Percentiles rank a stretch among this genome's conserved stretches.
These are phyloP conservation scores for Drosophila picticornis DNA, from an alignment of 2,888 invertebrate species.

Conservation along the genomic window DNA sequence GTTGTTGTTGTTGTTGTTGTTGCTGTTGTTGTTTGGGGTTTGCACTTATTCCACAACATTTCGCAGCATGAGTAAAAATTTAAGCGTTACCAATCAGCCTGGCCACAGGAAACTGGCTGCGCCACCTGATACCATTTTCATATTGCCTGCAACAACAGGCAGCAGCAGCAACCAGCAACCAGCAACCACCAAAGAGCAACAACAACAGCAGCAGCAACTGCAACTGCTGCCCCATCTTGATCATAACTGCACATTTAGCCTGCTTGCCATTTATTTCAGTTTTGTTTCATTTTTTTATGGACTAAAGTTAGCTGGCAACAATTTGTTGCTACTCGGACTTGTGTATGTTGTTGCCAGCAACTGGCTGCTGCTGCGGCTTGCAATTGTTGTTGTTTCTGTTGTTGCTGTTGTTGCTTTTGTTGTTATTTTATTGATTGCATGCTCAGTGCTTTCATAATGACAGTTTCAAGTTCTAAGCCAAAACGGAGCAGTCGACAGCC, in stretches of 20 bases:
- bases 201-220: constrained; percentile 24
- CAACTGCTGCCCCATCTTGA: constrained; percentile 60
- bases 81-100: constrained; percentile 73
- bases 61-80: constrained; percentile 61
- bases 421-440: constrained; percentile 75
- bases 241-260: constrained; percentile 79
- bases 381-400: constrained; percentile 27
- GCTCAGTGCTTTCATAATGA: constrained; percentile 80
- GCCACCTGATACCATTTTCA: constrained; percentile 79
- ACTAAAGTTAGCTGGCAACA: constrained; percentile 48
- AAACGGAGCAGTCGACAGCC: constrained; percentile 56
- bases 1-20: constrained; percentile 28
- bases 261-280: constrained; percentile 70
- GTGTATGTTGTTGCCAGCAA: constrained; percentile 15
- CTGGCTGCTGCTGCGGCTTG: constrained; percentile 15
- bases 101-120: constrained; percentile 56
- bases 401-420: constrained; percentile 26
- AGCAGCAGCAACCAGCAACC: constrained; percentile 35
- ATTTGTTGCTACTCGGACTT: constrained; percentile 31
- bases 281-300: constrained; percentile 70
- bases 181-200: constrained; percentile 30
- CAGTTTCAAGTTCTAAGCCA: constrained; percentile 81
- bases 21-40: constrained; percentile 28
- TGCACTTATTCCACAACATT: constrained; percentile 54
- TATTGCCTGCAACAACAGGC: constrained; percentile 43